Evolutionary conservation across 2,113 vertebrate genomes (phyloP), one percentile per base, ranked within the genome.

Genomic region (Suricata suricatta): DNA sequence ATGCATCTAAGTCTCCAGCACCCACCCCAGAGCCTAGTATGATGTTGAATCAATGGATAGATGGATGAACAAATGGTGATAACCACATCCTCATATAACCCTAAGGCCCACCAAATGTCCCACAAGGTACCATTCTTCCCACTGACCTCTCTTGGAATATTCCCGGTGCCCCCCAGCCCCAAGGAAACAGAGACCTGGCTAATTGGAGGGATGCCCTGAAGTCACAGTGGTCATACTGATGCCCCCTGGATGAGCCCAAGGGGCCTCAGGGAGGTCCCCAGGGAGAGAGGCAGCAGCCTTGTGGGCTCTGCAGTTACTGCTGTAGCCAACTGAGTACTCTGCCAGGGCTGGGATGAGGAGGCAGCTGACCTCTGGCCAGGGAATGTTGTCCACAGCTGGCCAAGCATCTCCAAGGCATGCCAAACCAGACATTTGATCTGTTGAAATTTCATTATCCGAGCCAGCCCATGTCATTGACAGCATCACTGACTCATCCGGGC

Each of bases 381-480:
- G 88, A 96, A 89, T 89, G 97, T 79, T 88, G 79, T 95, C 82
- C 52, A 66, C 25, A 41, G 63, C 68, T 93, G 86, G 74, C 68
- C 54, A 23, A 82, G 41, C 47, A 96, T 76, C 79, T 87, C 88
- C 38, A 69, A 52, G 35, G n/a, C 31, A 57, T 60, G 89, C 68
- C 95, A 96, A 63, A 31, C 14, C 38, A 29, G 89, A 96, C n/a
- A 96, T 93, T 85, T 68, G 92, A 96, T 90, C 93, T 72, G 35
- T 0, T 87, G 83, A 85, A 85, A 66, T 66, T n/a, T 92, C 38
- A 68, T 92, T n/a, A 38, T 76, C 92, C 35, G 88, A 90, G 83
- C 84, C 95, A 96, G 79, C 68, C 54, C 25, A 6, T 87, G 68
- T 68, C 57, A 33, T 13, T 5, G 5, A 83, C 44, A 74, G 80